These are phyloP conservation scores for Trichogramma evanescens DNA, from an alignment of 2,888 invertebrate species.

Conservation along the genomic window DNA sequence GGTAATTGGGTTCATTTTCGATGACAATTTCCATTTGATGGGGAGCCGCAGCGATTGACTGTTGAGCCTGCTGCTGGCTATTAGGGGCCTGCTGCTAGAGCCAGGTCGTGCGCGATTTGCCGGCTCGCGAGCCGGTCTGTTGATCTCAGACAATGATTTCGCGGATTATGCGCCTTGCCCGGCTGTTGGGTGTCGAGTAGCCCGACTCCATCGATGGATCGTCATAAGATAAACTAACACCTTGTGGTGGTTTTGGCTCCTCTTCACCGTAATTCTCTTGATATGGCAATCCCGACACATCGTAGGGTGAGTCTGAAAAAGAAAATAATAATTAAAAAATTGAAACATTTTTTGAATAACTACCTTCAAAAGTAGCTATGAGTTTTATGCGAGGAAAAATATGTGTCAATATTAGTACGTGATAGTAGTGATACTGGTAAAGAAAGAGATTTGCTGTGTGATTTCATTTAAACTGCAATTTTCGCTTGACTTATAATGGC, in stretches of 20 bases:
- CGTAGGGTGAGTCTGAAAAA: slow-evolving; percentile 80
- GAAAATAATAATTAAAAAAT: no score
- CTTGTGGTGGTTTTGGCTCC: slow-evolving; percentile 75
- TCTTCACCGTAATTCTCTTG: slow-evolving; percentile 71
- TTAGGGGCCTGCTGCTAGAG: slow-evolving; percentile 45
- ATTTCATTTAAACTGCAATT: no score
- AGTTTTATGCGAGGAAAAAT: no score
- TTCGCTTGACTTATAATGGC: no score
- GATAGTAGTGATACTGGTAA: no score
- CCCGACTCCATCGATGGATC: slow-evolving; percentile 83
- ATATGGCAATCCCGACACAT: slow-evolving; percentile 86
- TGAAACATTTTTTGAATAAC: no score
- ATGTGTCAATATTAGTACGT: no score
- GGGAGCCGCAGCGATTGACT: slow-evolving; percentile 24
- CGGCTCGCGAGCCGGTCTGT: slow-evolving; percentile 46
- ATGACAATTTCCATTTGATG: slow-evolving; percentile 45
- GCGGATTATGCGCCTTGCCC: slow-evolving; percentile 84
- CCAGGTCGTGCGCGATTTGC: slow-evolving; percentile 44
- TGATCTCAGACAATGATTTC: slow-evolving; percentile 82
- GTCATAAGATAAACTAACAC: slow-evolving; percentile 80
- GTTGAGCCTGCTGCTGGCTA: slow-evolving; percentile 15
- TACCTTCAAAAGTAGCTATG: no score
- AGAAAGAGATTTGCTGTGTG: no score
- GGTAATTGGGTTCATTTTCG: slow-evolving; percentile 33
- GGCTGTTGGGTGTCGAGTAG: slow-evolving; percentile 88